Percentiles rank a stretch among this genome's conserved stretches.
These are phyloP conservation scores for Odontamblyopus lacepedii DNA, from an alignment of 2,797 vertebrate species.

Conservation along the genomic window DNA sequence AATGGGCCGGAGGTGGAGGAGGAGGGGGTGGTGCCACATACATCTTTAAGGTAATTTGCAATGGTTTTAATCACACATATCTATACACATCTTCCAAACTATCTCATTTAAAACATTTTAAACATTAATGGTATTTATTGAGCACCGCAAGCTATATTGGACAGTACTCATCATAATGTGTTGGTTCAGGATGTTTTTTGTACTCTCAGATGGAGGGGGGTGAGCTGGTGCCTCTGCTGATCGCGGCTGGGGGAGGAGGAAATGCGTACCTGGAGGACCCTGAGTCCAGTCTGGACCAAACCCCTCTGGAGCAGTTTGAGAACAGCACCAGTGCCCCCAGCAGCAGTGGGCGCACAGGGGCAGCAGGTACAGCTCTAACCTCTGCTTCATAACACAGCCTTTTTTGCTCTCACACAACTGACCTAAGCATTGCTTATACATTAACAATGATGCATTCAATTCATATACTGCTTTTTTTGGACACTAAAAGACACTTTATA, in stretches of 20 bases:
- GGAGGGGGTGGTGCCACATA: slow-evolving; percentile 90
- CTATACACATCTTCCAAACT: neutral
- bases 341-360: slow-evolving; percentile 80
- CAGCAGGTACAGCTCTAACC: slow-evolving; percentile 76
- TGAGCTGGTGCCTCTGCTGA: slow-evolving; percentile 83
- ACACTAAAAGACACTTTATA: too few species aligned
- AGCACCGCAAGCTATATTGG: neutral
- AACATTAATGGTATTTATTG: neutral
- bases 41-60: slow-evolving; percentile 81
- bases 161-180: too few species aligned
- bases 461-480: too few species aligned
- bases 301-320: slow-evolving; percentile 83
- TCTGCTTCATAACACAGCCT: neutral
- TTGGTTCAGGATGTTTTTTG: neutral
- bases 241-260: slow-evolving; percentile 91
- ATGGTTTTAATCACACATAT: neutral
- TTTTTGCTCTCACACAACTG: too few species aligned
- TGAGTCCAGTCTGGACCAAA: slow-evolving; percentile 70
- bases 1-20: slow-evolving; percentile 89
- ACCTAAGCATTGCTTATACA: too few species aligned
- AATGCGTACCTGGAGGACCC: slow-evolving; percentile 87
- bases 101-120: neutral
- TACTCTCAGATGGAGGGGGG: slow-evolving; percentile 72
- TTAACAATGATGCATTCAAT: too few species aligned
- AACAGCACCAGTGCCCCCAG: slow-evolving; percentile 79